Evolutionary conservation across 2,888 invertebrate species (phyloP).

Genomic region (Pseudoips prasinana): DNA sequence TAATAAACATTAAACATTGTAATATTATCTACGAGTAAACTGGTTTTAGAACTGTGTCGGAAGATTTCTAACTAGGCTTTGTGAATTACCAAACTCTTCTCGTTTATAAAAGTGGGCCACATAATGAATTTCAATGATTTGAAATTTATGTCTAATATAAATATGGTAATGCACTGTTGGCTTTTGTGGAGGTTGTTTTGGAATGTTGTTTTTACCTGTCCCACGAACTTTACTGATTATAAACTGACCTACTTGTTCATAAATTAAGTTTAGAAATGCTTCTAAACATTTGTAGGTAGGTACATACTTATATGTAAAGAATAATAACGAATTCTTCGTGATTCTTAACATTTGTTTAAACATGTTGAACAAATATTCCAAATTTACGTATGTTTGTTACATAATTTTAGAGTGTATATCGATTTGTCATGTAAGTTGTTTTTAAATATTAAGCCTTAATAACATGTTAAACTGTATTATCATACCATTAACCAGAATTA

Average conservation of each 20-base stretch:
- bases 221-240: not conserved
- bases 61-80: conserved; percentile 14
- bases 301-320: no score
- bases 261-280: not conserved
- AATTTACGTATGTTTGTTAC: no score
- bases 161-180: conserved; percentile 20
- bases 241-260: conserved; percentile 8
- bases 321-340: no score
- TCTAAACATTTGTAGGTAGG: not conserved
- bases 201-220: conserved; percentile 17
- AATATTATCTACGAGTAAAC: conserved; percentile 29
- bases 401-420: no score
- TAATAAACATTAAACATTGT: conserved; percentile 56
- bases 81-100: conserved; percentile 7
- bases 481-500: no score
- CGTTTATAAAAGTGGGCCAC: conserved; percentile 10
- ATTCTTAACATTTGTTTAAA: not conserved
- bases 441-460: no score
- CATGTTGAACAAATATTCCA: no score
- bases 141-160: conserved; percentile 12
- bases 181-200: conserved; percentile 11
- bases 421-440: no score
- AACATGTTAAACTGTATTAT: no score
- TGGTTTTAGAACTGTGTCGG: conserved; percentile 19
- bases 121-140: conserved; percentile 14